These are phyloP conservation scores for Sepiola atlantica DNA, from an alignment of 2,888 invertebrate genomes.

Conservation along the genomic window DNA sequence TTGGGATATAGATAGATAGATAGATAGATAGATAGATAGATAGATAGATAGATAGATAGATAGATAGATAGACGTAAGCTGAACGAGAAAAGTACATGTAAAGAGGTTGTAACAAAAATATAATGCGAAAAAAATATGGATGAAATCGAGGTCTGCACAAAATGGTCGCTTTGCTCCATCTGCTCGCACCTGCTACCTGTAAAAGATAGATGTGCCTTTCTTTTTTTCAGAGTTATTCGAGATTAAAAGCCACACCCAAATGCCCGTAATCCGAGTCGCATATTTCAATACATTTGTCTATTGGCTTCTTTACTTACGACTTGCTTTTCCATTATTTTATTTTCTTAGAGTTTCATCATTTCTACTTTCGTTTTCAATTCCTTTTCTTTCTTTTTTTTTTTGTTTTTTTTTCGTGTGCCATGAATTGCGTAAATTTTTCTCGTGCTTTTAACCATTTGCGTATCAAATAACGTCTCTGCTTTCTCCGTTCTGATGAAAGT, in stretches of 20 bases:
- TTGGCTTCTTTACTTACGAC: not conserved
- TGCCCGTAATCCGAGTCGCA: too few species aligned
- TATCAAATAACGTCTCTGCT: not conserved
- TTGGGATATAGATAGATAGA: too few species aligned
- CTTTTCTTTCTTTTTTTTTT: not conserved
- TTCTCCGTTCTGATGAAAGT: not conserved
- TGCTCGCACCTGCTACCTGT: constrained; percentile 7
- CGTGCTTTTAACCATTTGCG: not conserved
- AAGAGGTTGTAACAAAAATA: too few species aligned
- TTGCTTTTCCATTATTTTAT: not conserved
- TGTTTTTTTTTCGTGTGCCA: not conserved
- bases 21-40: not conserved
- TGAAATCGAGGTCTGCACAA: not conserved
- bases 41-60: not conserved
- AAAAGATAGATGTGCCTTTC: not conserved
- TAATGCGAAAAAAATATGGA: too few species aligned
- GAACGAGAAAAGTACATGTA: too few species aligned
- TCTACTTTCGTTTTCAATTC: not conserved
- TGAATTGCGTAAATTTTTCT: not conserved
- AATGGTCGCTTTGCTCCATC: not conserved
- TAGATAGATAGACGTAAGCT: too few species aligned
- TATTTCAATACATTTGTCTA: not conserved
- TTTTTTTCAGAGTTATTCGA: not conserved
- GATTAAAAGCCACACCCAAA: constrained; percentile 9
- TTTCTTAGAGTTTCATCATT: not conserved